Conservation (phyloP, 2,888 invertebrate species). For the Mythimna pallens region DNA sequence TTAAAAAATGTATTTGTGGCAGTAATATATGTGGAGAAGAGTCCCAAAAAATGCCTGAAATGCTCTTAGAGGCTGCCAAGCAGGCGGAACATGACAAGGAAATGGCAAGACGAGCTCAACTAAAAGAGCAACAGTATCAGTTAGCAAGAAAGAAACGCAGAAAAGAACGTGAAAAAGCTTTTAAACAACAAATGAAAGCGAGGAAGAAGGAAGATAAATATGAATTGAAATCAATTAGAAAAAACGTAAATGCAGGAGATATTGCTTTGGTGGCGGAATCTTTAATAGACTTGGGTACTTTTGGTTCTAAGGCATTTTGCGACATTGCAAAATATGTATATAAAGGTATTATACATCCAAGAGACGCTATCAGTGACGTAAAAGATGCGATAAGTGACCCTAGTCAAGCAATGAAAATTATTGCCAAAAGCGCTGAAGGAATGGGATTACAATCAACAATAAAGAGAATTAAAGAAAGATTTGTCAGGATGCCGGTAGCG, state of each 20-base stretch:
- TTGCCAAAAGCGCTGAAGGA: not conserved
- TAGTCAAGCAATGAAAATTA: not conserved
- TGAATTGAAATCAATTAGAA: constrained; percentile 23
- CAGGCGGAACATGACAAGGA: not conserved
- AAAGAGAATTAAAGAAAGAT: constrained; percentile 33
- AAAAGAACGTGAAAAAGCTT: not conserved
- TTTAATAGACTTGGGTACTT: constrained; percentile 44
- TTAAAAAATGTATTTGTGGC: constrained; percentile 49
- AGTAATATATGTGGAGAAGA: constrained; percentile 42
- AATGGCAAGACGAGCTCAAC: not conserved
- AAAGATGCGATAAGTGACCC: not conserved
- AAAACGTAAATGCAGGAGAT: not conserved
- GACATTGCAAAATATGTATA: constrained; percentile 7
- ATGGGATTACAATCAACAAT: constrained; percentile 28
- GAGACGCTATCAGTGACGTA: not conserved
- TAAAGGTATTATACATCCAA: constrained; percentile 30
- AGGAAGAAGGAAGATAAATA: constrained; percentile 21
- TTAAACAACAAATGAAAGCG: not conserved
- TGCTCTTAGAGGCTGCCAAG: constrained; percentile 19
- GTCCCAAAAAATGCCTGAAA: constrained; percentile 36
- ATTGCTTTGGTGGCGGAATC: constrained; percentile 38
- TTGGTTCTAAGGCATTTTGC: constrained; percentile 26
- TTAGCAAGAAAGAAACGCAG: constrained; percentile 6
- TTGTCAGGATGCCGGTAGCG: constrained; percentile 18
- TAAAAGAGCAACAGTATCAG: not conserved